Evolutionary conservation across 37 sponge, comb jelly and placozoan species (phyloP), one percentile per base, ranked within the genome.

Genomic region (Cliona cf. orientalis): DNA sequence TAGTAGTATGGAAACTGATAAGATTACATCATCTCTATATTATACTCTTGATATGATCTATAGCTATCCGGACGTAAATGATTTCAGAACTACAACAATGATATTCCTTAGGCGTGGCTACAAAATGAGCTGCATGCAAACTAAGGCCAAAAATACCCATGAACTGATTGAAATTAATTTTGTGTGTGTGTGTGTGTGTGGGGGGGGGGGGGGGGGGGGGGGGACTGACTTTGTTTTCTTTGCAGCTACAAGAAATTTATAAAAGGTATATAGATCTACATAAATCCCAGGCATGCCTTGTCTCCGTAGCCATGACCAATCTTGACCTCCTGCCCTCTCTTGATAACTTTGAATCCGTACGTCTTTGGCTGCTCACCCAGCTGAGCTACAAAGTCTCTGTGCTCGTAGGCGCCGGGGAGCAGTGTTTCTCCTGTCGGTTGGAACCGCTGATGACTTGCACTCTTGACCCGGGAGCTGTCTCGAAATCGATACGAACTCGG

Each of bases 281-380:
- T n/a, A n/a, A n/a, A n/a, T n/a, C n/a, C n/a, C 66, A 66, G 2
- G 33, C 37, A 29, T 39, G 91, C 95, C 86, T 95, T 95, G 62
- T 95, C 95, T 14, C 87, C 87, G 86, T 74, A 95, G 12, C 92
- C 92, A 67, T 95, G 92, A 1, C 96, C 96, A 46, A 96, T 96
- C 57, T 92, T 92, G 1, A 91, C 88, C 0, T 82, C 91, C 44
- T 56, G 55, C 5, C 87, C 85, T 49, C 96, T 69, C 53, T 92
- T 85, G 9, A 76, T 78, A 22, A 65, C 78, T 44, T 83, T 74
- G 88, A 96, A 96, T n/a, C 84, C 77, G 57, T 86, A 96, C 0
- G 96, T 82, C 72, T 40, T 53, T 35, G 37, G 40, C 49, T 71
- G 69, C 53, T 66, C 83, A 1, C 69, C 25, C 0, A 53, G 3